These are phyloP conservation scores for Thumatha senex DNA, from an alignment of 2,888 invertebrate species.

Conservation along the genomic window DNA sequence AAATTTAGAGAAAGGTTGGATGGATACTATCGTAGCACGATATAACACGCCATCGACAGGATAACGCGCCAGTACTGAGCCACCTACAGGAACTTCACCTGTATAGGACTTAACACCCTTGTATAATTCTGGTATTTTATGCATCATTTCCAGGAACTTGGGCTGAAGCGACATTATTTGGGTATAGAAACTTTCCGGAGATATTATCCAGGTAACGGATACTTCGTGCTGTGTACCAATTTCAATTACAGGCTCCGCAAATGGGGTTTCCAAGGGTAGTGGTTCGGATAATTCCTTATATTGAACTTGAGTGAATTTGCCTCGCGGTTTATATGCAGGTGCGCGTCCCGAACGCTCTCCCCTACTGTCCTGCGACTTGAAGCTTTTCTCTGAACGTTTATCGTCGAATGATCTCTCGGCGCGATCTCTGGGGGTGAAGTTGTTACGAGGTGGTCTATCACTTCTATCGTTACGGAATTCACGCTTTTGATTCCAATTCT, in stretches of 20 bases:
- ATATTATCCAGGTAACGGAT: conserved; percentile 89
- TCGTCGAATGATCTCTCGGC: conserved; percentile 63
- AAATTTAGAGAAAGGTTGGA: conserved; percentile 83
- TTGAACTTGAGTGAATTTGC: conserved; percentile 63
- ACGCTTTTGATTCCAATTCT: conserved; percentile 36
- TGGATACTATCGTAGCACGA: conserved; percentile 86
- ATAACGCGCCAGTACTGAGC: conserved; percentile 87
- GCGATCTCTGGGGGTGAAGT: conserved; percentile 67
- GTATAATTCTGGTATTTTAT: conserved; percentile 87
- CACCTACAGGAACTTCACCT: conserved; percentile 79
- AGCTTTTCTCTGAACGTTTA: conserved; percentile 61
- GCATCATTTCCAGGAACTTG: conserved; percentile 87
- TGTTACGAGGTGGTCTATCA: conserved; percentile 54
- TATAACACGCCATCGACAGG: conserved; percentile 88
- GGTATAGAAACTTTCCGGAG: conserved; percentile 88
- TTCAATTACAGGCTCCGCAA: conserved; percentile 71
- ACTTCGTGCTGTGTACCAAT: conserved; percentile 82
- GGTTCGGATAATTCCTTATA: conserved; percentile 72
- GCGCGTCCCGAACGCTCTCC: conserved; percentile 48
- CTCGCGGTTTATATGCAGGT: conserved; percentile 57
- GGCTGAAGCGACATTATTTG: conserved; percentile 77
- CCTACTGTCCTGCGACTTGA: conserved; percentile 54
- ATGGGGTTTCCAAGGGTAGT: conserved; percentile 73
- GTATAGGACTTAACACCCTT: conserved; percentile 73
- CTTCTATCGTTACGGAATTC: conserved; percentile 48